Evolutionary conservation across 35 echinoderm and acorn worm genomes (phyloP), one percentile per base, ranked within the genome.

Genomic region (Apostichopus californicus): DNA sequence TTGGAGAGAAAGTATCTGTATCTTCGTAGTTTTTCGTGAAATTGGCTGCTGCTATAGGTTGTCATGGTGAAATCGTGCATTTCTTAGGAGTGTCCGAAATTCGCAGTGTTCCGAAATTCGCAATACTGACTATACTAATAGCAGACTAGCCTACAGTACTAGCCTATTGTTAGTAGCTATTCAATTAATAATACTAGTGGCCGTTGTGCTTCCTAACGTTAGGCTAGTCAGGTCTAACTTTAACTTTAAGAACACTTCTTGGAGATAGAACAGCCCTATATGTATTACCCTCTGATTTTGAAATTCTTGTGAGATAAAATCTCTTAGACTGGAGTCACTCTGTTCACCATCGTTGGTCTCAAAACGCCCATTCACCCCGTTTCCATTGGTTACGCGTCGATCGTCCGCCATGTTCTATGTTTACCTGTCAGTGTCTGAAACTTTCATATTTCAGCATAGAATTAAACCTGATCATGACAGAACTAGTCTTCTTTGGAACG

Each of bases 261-360:
- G 1, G n/a, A 14, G 2, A 72, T 72, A 77, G 13, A 17, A 34
- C 28, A 34, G 28, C 28, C 28, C 28, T 34, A 34, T 34, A 34
- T 34, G 28, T 34, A 34, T 80, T 80, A 80, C 78, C 53, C 78
- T 80, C 53, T 80, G 78, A 46, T 80, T 80, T 12, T 80, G 78
- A 80, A 80, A 80, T 80, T 80, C 78, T 80, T 80, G 24, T 21
- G 78, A 25, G 22, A 34, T 12, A 80, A 80, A 80, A 80, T 21
- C 14, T 80, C 78, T 80, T 46, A 80, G 53, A 54, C 54, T 80
- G 78, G 5, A 34, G 12, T 80, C 78, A 26, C 20, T 14, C 14
- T 25, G 20, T 26, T 46, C 25, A 46, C 53, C 13, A 26, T 8
- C 34, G 6, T 80, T 54, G 26, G 3, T 80, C 2, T 80, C 6